Percentiles rank a stretch among this genome's conserved stretches.
These are phyloP conservation scores for Mythimna ferrago DNA, from an alignment of 2,888 invertebrate genomes.

Conservation along the genomic window DNA sequence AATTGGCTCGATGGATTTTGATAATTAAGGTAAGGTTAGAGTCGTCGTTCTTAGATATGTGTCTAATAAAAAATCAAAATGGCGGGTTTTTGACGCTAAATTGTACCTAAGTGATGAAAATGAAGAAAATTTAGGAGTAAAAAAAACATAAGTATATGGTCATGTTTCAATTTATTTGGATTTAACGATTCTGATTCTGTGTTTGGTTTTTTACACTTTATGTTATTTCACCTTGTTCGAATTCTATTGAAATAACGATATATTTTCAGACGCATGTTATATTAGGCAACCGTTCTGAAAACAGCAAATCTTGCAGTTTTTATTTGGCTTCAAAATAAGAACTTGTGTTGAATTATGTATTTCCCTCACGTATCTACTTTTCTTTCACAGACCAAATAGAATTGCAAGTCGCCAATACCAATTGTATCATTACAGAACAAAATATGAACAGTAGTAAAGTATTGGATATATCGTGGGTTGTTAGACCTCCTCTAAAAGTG, in stretches of 20 bases:
- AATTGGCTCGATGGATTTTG: too few relatives aligned
- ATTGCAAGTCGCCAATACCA: conserved; percentile 43
- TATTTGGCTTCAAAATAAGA: not conserved
- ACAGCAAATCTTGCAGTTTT: not conserved
- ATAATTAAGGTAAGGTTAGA: too few relatives aligned
- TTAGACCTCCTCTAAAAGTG: conserved; percentile 45
- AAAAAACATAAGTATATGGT: too few relatives aligned
- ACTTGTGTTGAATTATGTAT: conserved; percentile 5
- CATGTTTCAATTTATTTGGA: too few relatives aligned
- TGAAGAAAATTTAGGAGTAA: too few relatives aligned
- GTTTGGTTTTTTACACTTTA: too few relatives aligned
- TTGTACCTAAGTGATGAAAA: too few relatives aligned
- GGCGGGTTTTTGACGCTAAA: too few relatives aligned
- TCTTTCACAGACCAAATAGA: conserved; percentile 24
- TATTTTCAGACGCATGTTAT: not conserved
- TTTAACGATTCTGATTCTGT: too few relatives aligned
- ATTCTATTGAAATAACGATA: not conserved
- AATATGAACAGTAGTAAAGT: conserved; percentile 56
- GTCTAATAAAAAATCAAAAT: too few relatives aligned
- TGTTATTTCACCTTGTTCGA: too few relatives aligned
- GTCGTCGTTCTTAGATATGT: too few relatives aligned
- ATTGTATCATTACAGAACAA: conserved; percentile 44
- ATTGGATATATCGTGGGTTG: conserved; percentile 49
- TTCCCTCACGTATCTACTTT: conserved; percentile 24
- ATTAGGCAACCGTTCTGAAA: not conserved